phyloP scores from a whole-genome alignment of 2,888 invertebrate genomes.

The Tetanocera ferruginea region DNA sequence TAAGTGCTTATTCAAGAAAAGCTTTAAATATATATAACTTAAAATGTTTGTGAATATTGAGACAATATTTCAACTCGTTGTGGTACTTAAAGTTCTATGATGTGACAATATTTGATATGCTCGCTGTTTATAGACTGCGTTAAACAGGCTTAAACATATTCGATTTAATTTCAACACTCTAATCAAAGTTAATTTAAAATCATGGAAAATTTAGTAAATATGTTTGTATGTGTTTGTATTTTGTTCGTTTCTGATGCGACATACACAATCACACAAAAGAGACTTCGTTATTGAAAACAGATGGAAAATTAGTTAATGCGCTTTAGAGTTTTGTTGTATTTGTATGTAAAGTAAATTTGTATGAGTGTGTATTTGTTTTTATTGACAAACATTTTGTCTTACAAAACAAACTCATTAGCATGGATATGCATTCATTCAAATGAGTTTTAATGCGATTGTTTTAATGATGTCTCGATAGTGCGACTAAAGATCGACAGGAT shows the following conservation, averaged over 20 bases:
- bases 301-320: too few relatives aligned
- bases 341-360: too few relatives aligned
- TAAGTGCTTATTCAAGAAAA: too few relatives aligned
- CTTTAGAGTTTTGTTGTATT: not conserved
- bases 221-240: not conserved
- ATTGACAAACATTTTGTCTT: too few relatives aligned
- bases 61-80: not conserved
- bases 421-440: not conserved
- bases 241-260: not conserved
- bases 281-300: too few relatives aligned
- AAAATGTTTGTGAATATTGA: not conserved
- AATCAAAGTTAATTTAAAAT: slow-evolving; percentile 13
- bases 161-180: not conserved
- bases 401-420: not conserved
- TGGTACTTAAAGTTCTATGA: not conserved
- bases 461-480: not conserved
- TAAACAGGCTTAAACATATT: not conserved
- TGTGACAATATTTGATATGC: not conserved
- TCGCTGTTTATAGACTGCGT: not conserved
- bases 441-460: not conserved
- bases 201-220: not conserved
- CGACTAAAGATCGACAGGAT: not conserved
- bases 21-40: too few relatives aligned
- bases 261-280: not conserved
- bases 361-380: too few relatives aligned